These are phyloP conservation scores for Drosophila cyrtoloma DNA, from an alignment of 2,888 invertebrate genomes.

Conservation along the genomic window DNA sequence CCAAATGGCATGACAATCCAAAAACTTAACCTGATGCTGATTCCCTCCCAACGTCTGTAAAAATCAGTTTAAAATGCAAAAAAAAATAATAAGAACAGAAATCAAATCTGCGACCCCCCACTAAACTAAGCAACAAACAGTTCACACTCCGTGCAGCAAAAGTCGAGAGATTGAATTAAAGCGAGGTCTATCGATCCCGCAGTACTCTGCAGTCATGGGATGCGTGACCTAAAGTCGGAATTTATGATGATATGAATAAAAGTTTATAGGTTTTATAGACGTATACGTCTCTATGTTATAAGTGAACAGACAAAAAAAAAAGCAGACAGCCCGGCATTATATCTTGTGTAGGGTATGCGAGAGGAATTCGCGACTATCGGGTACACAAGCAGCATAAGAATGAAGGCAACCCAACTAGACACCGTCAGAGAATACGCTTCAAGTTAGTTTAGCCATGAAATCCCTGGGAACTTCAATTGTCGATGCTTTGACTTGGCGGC, in stretches of 20 bases:
- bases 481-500: slow-evolving; percentile 32
- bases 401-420: slow-evolving; percentile 48
- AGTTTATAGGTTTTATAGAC: not conserved
- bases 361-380: slow-evolving; percentile 56
- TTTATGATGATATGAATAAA: not conserved
- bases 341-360: not conserved
- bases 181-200: not conserved
- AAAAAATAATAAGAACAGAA: slow-evolving; percentile 33
- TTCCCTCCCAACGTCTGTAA: slow-evolving; percentile 21
- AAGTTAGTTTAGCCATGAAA: slow-evolving; percentile 66
- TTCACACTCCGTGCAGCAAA: slow-evolving; percentile 32
- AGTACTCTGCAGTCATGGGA: slow-evolving; percentile 16
- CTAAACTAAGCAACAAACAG: slow-evolving; percentile 56
- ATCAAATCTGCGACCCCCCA: slow-evolving; percentile 65
- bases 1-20: slow-evolving; percentile 43
- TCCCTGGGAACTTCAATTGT: slow-evolving; percentile 65
- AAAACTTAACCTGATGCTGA: slow-evolving; percentile 32
- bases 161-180: slow-evolving; percentile 13
- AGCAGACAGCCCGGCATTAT: not conserved
- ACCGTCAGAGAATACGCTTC: slow-evolving; percentile 41
- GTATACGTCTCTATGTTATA: not conserved
- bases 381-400: slow-evolving; percentile 71
- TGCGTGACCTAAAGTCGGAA: not conserved
- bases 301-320: not conserved
- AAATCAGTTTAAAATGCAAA: slow-evolving; percentile 37